Evolutionary conservation across 2,888 invertebrate genomes (phyloP).

Genomic region (Scaptomyza tumidula): DNA sequence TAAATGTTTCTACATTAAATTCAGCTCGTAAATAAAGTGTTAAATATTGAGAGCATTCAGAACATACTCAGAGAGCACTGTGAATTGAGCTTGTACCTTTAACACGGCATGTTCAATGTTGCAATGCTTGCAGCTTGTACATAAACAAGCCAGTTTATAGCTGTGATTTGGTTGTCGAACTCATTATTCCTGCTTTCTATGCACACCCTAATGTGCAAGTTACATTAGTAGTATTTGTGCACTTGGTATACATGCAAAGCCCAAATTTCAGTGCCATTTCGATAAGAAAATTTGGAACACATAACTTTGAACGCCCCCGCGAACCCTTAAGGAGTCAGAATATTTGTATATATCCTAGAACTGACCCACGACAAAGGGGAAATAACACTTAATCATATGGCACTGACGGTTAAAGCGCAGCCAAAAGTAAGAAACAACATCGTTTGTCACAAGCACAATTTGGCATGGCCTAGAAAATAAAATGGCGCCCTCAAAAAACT

Average conservation of each 20-base stretch:
- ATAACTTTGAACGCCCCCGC: constrained; percentile 29
- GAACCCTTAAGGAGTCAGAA: constrained; percentile 9
- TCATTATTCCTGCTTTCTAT: constrained; percentile 40
- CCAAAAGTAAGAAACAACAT: constrained; percentile 39
- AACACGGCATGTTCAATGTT: constrained; percentile 34
- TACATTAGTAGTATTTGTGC: constrained; percentile 42
- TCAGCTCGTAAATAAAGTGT: no score
- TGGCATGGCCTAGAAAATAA: constrained; percentile 67
- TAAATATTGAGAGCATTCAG: background rate
- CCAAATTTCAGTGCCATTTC: constrained; percentile 31
- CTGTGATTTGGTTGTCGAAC: constrained; percentile 14
- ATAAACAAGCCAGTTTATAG: constrained; percentile 27
- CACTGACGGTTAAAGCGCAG: constrained; percentile 48
- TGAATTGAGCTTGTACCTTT: background rate
- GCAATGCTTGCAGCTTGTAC: constrained; percentile 15
- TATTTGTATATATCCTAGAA: constrained; percentile 17
- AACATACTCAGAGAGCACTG: background rate
- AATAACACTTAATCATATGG: constrained; percentile 61
- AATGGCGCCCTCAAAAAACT: constrained; percentile 48
- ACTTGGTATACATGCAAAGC: constrained; percentile 54
- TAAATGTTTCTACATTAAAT: no score
- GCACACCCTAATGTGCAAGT: constrained; percentile 37
- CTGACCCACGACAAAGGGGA: constrained; percentile 46
- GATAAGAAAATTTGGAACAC: constrained; percentile 51
- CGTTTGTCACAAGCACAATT: constrained; percentile 62